phyloP scores from a whole-genome alignment of 1,140 invertebrate species.

The Drosophila aff. region DNA sequence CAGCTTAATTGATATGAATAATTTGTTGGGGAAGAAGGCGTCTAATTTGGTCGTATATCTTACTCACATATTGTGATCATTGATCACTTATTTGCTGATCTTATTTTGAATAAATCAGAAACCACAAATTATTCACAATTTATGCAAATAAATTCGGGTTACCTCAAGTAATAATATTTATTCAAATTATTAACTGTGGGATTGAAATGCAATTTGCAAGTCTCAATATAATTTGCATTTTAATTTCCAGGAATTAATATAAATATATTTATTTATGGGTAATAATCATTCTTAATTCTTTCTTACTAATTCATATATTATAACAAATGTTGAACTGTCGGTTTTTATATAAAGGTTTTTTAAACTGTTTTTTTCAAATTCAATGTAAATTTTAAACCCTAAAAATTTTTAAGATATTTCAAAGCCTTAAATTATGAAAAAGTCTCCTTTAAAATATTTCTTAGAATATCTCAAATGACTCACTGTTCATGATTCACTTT shows the following conservation, averaged over 20 bases:
- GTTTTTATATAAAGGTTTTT: neutral
- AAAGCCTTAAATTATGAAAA: neutral
- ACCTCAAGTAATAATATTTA: constrained; percentile 46
- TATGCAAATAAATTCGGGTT: constrained; percentile 1
- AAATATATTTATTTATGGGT: neutral
- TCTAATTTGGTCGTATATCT: constrained; percentile 18
- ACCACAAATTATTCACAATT: neutral
- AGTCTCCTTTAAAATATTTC: neutral
- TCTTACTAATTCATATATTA: constrained; percentile 6
- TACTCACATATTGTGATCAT: neutral
- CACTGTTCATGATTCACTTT: constrained; percentile 1
- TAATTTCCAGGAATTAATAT: constrained; percentile 25
- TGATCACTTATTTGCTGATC: constrained; percentile 11
- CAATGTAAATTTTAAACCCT: neutral
- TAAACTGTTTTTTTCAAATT: neutral
- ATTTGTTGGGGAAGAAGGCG: constrained; percentile 7
- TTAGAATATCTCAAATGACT: neutral
- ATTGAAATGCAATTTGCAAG: constrained; percentile 22
- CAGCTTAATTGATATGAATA: constrained; percentile 55
- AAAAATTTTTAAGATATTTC: neutral
- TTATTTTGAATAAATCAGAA: neutral
- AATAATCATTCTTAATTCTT: constrained; percentile 10
- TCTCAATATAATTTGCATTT: constrained; percentile 24
- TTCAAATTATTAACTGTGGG: constrained; percentile 4
- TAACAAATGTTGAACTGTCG: neutral